These are phyloP conservation scores for Pentamera pediparva DNA, from an alignment of 53 echinoderm and acorn worm species.

Conservation along the genomic window DNA sequence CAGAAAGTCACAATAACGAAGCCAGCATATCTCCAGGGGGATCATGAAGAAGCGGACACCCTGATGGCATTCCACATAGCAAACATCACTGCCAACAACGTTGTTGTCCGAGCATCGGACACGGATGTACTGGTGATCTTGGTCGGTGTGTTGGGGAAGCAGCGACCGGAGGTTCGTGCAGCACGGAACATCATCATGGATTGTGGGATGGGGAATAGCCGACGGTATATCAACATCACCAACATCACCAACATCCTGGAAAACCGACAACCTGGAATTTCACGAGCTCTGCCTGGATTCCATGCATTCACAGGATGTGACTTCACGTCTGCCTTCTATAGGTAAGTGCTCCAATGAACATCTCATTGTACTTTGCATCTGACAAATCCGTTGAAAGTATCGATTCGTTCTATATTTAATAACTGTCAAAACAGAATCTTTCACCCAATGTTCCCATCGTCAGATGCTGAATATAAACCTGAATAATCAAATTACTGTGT, in stretches of 20 bases:
- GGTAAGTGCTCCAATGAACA: not conserved
- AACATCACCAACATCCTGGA: slow-evolving; percentile 36
- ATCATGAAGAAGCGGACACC: slow-evolving; percentile 60
- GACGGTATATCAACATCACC: slow-evolving; percentile 48
- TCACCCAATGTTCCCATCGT: no score
- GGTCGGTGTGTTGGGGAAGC: slow-evolving; percentile 32
- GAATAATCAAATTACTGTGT: no score
- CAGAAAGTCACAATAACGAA: slow-evolving; percentile 1
- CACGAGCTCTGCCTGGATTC: slow-evolving; percentile 41
- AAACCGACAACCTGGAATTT: slow-evolving; percentile 22
- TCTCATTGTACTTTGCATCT: not conserved
- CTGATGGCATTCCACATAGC: slow-evolving; percentile 47
- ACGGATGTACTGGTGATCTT: slow-evolving; percentile 42
- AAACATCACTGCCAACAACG: not conserved
- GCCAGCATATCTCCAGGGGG: slow-evolving; percentile 42
- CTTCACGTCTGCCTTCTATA: slow-evolving; percentile 52
- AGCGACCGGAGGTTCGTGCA: slow-evolving; percentile 30
- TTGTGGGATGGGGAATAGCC: slow-evolving; percentile 42
- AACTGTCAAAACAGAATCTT: no score
- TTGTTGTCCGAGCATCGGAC: slow-evolving; percentile 44
- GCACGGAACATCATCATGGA: slow-evolving; percentile 39
- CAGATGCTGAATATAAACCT: no score
- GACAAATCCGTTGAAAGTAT: not conserved
- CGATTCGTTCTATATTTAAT: no score
- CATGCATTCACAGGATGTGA: slow-evolving; percentile 62